Base-by-base conservation (phyloP, 2,113 vertebrate genomes). In the Cettia cetti region DNA sequence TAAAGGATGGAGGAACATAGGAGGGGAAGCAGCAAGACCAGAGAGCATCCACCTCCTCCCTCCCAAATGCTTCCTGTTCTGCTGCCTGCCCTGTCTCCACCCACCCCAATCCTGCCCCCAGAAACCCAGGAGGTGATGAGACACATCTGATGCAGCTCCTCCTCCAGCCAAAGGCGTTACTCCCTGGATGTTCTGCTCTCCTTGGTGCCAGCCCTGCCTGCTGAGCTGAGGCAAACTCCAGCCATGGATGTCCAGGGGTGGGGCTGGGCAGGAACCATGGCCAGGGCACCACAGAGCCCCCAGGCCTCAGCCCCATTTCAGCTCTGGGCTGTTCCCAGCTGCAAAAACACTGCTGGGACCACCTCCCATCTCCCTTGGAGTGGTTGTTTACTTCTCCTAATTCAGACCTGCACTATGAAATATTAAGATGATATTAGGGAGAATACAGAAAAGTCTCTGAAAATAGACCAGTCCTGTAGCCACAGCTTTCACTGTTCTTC, bases 401-500 rank as follows among this genome's bases (percentile, higher is more conserved):
- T 89, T 94, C 27, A 7, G 87, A 80, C 65, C 79, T 14, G 44
- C 49, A 65, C 15, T 47, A 52, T 95, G 57, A 96, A 86, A 95
- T 65, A 84, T 68, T 85, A 83, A 94, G 88, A 72, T 47, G 66
- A 87, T 90, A 87, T 89, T 75, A 96, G 94, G 45, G 91, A 89
- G 69, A 94, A 92, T 14, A 68, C 5, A 53, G 94, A 95, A 90
- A 94, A 86, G 30, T 81, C 33, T 76, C 89, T 92, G 49, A 92
- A 95, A 97, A 95, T 87, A 97, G 94, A 87, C 92, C 89, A 44
- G 65, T 91, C 59, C 71, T 85, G 24, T 35, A 83, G 91, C 93
- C 92, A 89, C 28, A 59, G 79, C 77, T 90, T 95, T 95, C 53
- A 30, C 35, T 59, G 37, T 60, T 93, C 93, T 91, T 97, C 95